Conservation (phyloP, 2,888 invertebrate genomes). For the Sthenelais limicola region DNA sequence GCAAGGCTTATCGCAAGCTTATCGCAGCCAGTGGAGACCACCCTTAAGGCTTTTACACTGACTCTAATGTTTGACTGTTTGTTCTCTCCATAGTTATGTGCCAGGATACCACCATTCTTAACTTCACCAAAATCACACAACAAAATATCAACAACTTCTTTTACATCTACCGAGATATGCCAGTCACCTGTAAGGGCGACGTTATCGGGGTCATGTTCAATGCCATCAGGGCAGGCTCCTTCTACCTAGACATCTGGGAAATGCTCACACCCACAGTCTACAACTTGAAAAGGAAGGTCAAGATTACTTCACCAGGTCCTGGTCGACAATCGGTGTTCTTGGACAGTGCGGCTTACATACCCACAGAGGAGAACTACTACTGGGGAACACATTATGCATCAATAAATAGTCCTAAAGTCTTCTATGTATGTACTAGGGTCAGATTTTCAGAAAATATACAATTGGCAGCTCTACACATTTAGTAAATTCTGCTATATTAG, state of each 20-base stretch:
- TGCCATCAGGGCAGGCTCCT: conserved; percentile 4
- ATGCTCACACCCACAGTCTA: neutral
- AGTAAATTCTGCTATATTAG: too few species aligned
- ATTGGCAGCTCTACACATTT: too few species aligned
- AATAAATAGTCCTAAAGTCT: neutral
- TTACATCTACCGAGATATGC: conserved; percentile 7
- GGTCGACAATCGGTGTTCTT: conserved; percentile 3
- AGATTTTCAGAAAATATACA: too few species aligned
- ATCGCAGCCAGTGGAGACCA: too few species aligned
- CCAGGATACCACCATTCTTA: neutral
- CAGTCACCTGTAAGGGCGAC: conserved; percentile 8
- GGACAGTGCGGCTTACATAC: neutral
- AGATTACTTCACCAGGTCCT: neutral
- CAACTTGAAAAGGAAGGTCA: neutral
- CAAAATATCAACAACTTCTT: too few species aligned
- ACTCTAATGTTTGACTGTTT: too few species aligned
- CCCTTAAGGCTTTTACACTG: too few species aligned
- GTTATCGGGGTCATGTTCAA: conserved; percentile 6
- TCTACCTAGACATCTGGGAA: conserved; percentile 15
- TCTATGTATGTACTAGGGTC: too few species aligned
- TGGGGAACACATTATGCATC: neutral
- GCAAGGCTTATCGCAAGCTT: too few species aligned
- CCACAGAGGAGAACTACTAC: conserved; percentile 1
- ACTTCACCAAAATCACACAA: conserved; percentile 19
- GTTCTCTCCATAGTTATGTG: conserved; percentile 9